Conservation (phyloP, 2,888 invertebrate species). For the Trachelus iudaicus region DNA sequence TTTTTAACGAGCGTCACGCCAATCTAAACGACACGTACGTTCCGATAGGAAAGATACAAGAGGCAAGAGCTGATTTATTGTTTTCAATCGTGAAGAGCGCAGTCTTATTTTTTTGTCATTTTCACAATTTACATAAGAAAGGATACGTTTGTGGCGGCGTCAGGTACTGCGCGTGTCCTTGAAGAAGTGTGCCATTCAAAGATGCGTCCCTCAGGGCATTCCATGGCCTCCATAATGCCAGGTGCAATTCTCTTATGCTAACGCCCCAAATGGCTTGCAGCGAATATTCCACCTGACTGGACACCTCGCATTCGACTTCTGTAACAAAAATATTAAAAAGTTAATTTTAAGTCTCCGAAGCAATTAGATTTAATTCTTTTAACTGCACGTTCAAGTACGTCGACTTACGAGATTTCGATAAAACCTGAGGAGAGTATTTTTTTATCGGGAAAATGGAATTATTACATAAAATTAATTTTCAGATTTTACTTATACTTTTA, state of each 20-base stretch:
- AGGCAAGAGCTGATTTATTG: too few relatives aligned
- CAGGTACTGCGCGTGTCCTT: slow-evolving; percentile 67
- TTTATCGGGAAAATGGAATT: too few relatives aligned
- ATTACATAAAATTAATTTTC: too few relatives aligned
- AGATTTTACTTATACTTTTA: too few relatives aligned
- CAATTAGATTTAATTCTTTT: too few relatives aligned
- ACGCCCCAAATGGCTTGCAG: slow-evolving; percentile 84
- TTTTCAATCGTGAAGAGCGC: too few relatives aligned
- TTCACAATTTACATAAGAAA: slow-evolving; percentile 28
- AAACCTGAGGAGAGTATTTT: too few relatives aligned
- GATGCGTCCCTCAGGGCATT: slow-evolving; percentile 74
- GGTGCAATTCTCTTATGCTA: slow-evolving; percentile 79
- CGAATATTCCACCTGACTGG: slow-evolving; percentile 81
- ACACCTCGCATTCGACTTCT: slow-evolving; percentile 80
- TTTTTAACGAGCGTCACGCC: too few relatives aligned
- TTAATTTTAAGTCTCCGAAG: too few relatives aligned
- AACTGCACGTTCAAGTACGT: too few relatives aligned
- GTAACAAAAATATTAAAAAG: slow-evolving; percentile 55
- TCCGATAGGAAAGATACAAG: neutral
- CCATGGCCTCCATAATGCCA: slow-evolving; percentile 81
- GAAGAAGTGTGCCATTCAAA: slow-evolving; percentile 69
- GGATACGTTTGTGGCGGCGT: slow-evolving; percentile 63
- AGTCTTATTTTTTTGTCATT: neutral
- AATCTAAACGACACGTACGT: too few relatives aligned
- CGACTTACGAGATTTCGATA: too few relatives aligned